Evolutionary conservation across 1,140 invertebrate genomes (phyloP).

Genomic region (Chelonus insularis): DNA sequence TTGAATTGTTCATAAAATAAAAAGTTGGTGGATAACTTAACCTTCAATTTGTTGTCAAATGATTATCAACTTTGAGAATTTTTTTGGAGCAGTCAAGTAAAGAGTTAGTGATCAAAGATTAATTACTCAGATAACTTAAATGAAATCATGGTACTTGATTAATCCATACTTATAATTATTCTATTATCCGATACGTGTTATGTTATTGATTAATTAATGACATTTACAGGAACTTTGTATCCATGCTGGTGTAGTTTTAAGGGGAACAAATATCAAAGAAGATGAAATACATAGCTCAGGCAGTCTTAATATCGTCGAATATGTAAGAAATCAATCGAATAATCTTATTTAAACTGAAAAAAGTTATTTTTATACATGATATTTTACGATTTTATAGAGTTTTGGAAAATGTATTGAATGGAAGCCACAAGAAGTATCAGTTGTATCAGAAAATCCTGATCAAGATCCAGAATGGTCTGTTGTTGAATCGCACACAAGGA

Average conservation of each 20-base stretch:
- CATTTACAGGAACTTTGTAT: conserved; percentile 56
- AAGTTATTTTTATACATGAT: conserved; percentile 22
- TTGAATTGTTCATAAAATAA: no score
- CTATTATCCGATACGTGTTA: no score
- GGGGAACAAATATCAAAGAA: conserved; percentile 48
- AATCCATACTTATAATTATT: no score
- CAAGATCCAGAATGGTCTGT: conserved; percentile 82
- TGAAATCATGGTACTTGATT: no score
- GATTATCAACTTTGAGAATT: no score
- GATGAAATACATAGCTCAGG: conserved; percentile 57
- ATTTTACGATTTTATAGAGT: conserved; percentile 43
- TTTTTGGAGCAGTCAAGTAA: no score
- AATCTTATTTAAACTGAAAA: no score
- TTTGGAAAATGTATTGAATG: conserved; percentile 72
- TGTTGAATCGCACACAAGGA: conserved; percentile 71
- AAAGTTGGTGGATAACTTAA: no score
- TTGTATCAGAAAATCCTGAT: conserved; percentile 72
- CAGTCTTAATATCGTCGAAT: conserved; percentile 58
- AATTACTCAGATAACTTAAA: no score
- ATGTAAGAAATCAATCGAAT: conserved; percentile 47
- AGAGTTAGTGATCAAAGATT: no score
- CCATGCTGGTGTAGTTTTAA: conserved; percentile 55
- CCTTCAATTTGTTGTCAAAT: no score
- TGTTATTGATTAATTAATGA: no score
- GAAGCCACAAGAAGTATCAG: conserved; percentile 74